phyloP scores from a whole-genome alignment of 2,113 vertebrate species.

The Syngnathus typhle region DNA sequence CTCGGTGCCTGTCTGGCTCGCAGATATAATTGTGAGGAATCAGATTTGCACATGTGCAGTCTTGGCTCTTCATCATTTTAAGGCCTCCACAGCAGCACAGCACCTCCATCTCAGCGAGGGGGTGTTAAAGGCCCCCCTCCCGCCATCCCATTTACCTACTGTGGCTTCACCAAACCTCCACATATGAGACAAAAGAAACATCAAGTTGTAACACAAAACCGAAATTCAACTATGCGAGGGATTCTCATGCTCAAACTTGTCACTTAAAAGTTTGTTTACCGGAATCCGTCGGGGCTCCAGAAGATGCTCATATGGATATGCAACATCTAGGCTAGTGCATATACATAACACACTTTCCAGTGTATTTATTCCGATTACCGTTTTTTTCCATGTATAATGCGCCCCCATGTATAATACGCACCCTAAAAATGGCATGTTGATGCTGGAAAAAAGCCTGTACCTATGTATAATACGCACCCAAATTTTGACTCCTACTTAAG shows the following conservation, averaged over 20 bases:
- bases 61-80: constrained; percentile 80
- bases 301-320: constrained; percentile 54
- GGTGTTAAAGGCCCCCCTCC: constrained; percentile 49
- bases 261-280: constrained; percentile 25
- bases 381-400: too few relatives aligned
- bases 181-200: background rate
- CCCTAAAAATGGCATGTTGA: too few relatives aligned
- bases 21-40: constrained; percentile 99
- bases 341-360: constrained; percentile 32
- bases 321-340: constrained; percentile 32
- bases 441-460: too few relatives aligned
- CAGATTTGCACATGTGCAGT: constrained; percentile 80
- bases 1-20: constrained; percentile 84
- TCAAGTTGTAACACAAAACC: background rate
- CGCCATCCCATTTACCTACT: constrained; percentile 57
- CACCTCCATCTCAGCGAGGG: constrained; percentile 32
- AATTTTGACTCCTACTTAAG: too few relatives aligned
- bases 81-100: constrained; percentile 45
- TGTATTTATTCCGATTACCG: constrained; percentile 52
- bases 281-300: constrained; percentile 24
- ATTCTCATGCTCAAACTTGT: constrained; percentile 36
- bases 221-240: too few relatives aligned
- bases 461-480: too few relatives aligned
- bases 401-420: too few relatives aligned
- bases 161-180: constrained; percentile 29